Evolutionary conservation across 2,113 vertebrate genomes (phyloP).

Genomic region (Eonycteris spelaea): DNA sequence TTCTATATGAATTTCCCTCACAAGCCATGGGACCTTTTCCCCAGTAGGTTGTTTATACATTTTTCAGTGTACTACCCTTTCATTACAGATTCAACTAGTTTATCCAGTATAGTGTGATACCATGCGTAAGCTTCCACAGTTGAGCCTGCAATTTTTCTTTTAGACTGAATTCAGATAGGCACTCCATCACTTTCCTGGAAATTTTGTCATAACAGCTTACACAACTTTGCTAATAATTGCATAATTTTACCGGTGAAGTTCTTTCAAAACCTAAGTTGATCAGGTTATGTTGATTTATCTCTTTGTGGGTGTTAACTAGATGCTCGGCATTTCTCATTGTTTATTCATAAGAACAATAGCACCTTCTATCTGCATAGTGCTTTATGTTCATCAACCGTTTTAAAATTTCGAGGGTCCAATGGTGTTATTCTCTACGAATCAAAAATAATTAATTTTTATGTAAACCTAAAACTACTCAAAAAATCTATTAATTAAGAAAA

Average conservation of each 20-base stretch:
- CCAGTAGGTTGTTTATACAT: background rate
- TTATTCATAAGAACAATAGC: background rate
- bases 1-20: background rate
- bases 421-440: background rate
- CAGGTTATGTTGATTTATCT: background rate
- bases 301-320: background rate
- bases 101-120: background rate
- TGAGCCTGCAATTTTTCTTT: slow-evolving; percentile 3
- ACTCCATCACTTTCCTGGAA: slow-evolving; percentile 1
- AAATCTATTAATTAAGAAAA: background rate
- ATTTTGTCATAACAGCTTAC: background rate
- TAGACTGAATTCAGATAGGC: slow-evolving; percentile 26
- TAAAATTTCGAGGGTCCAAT: background rate
- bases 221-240: background rate
- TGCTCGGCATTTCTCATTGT: background rate
- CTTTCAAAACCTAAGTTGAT: background rate
- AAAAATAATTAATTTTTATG: background rate
- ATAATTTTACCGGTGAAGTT: background rate
- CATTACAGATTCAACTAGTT: background rate
- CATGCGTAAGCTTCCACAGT: background rate
- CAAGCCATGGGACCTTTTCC: background rate
- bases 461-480: background rate
- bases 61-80: background rate
- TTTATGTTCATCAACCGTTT: slow-evolving; percentile 14
- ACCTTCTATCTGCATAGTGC: background rate